These are phyloP conservation scores for Acropternis orthonyx DNA, from an alignment of 2,797 vertebrate species.

Conservation along the genomic window DNA sequence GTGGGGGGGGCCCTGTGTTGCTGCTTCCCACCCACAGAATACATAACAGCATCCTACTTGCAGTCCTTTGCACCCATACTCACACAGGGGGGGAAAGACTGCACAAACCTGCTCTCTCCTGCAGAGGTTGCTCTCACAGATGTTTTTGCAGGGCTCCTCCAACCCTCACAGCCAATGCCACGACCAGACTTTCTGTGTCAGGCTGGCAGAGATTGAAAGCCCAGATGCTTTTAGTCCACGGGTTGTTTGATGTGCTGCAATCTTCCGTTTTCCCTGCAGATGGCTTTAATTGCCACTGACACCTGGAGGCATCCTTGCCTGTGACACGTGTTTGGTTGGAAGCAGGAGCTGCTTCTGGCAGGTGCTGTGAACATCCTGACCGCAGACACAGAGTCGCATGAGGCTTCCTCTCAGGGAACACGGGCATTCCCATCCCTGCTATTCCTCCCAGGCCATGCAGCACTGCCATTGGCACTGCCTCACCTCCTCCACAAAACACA, in stretches of 20 bases:
- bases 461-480: not conserved
- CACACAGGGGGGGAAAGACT: not conserved
- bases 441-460: not conserved
- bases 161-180: not conserved
- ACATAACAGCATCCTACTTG: accelerated
- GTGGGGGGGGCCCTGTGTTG: not conserved
- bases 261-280: not conserved
- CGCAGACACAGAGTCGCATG: accelerated
- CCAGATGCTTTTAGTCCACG: not conserved
- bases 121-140: not conserved
- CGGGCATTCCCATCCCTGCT: accelerated
- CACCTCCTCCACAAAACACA: not conserved
- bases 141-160: not conserved
- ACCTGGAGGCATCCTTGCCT: not conserved
- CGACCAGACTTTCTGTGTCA: not conserved
- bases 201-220: not conserved
- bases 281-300: not conserved
- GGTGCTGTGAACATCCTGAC: not conserved
- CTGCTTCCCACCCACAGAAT: not conserved
- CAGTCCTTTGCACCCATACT: not conserved
- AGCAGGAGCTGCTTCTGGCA: not conserved
- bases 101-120: not conserved
- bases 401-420: not conserved
- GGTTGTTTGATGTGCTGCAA: not conserved
- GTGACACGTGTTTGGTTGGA: accelerated